A percentile compares a stretch with the other conserved stretches of the same genome.
Conservation (phyloP, 2,797 vertebrate genomes). For the Propithecus deckenii region DNA sequence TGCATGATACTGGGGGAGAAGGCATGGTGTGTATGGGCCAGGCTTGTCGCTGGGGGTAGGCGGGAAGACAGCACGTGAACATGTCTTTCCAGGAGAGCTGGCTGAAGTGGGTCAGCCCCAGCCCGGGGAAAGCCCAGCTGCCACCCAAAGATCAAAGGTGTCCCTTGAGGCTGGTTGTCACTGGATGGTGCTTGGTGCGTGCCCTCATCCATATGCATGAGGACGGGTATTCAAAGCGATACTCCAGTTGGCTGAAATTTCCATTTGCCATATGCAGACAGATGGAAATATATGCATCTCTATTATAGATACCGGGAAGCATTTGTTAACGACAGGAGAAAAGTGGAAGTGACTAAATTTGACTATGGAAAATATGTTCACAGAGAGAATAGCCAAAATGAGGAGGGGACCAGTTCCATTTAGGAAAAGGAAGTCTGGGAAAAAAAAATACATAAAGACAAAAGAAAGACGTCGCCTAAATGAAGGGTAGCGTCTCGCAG, state of each 20-base stretch:
- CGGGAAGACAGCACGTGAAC: background rate
- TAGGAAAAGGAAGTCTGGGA: background rate
- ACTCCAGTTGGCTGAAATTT: background rate
- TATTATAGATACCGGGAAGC: background rate
- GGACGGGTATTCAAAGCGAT: background rate
- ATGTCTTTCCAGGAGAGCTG: background rate
- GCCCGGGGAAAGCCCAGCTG: background rate
- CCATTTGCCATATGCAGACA: background rate
- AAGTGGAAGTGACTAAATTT: background rate
- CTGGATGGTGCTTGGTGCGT: rapidly evolving
- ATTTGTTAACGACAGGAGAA: background rate
- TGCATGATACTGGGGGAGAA: rapidly evolving
- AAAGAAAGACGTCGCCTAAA: background rate
- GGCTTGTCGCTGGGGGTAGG: background rate
- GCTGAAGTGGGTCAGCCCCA: rapidly evolving
- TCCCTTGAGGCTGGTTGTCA: rapidly evolving
- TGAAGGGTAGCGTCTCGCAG: background rate
- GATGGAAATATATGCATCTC: background rate
- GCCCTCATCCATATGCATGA: background rate
- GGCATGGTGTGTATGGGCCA: background rate
- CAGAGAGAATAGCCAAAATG: background rate
- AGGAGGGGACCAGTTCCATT: rapidly evolving
- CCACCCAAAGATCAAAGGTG: background rate
- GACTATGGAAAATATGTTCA: background rate
- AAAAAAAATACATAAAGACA: background rate